A percentile compares a stretch with the other conserved stretches of the same genome.
Conservation (phyloP, 2,113 vertebrate species). For the Myiozetetes cayanensis region DNA sequence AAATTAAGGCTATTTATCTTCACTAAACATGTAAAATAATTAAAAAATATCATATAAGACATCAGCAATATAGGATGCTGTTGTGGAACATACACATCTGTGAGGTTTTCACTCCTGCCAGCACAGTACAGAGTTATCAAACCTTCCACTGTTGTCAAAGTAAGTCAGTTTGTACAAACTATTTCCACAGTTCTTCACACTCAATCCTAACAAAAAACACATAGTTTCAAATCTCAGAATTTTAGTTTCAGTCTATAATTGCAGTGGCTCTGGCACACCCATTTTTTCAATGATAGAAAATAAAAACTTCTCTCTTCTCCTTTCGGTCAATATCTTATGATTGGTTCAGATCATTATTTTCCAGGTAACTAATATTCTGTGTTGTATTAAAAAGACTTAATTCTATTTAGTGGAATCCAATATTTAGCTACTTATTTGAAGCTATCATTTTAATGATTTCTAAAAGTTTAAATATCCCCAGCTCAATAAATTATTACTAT, state of each 20-base stretch:
- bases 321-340: background rate
- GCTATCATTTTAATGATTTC: background rate
- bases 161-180: background rate
- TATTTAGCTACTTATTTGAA: background rate
- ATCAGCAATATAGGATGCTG: background rate
- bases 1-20: constrained; percentile 86
- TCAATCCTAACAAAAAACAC: background rate
- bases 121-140: background rate
- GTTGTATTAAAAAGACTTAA: background rate
- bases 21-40: constrained; percentile 82
- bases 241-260: background rate
- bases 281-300: background rate
- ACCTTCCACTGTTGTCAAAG: background rate
- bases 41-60: constrained; percentile 38
- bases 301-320: background rate
- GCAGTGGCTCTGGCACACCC: background rate
- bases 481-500: background rate
- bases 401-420: background rate
- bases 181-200: background rate
- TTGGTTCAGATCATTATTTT: background rate
- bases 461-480: background rate
- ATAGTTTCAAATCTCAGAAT: background rate
- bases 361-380: background rate
- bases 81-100: background rate
- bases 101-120: background rate